Conservation (phyloP, 1,140 invertebrate species). For the Formica exsecta region DNA sequence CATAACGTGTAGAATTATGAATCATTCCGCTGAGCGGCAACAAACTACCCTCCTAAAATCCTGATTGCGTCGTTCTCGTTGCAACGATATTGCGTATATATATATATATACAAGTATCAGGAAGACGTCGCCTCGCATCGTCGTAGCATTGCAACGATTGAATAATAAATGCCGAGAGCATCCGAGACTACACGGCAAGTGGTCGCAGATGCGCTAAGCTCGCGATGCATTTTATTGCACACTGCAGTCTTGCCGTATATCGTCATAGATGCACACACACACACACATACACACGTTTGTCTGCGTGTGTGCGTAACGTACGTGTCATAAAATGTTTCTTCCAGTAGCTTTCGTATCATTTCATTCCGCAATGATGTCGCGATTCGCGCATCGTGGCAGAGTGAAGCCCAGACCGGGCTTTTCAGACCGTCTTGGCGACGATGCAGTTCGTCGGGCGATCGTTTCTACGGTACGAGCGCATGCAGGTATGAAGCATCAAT, state of each 20-base stretch:
- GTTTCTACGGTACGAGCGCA: not conserved
- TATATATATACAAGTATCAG: constrained; percentile 21
- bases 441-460: constrained; percentile 16
- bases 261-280: constrained; percentile 20
- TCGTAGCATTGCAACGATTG: constrained; percentile 72
- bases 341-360: constrained; percentile 56
- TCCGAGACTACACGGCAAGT: constrained; percentile 73
- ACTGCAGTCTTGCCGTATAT: constrained; percentile 72
- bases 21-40: not conserved
- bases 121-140: constrained; percentile 31
- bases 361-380: constrained; percentile 53
- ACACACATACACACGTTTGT: constrained; percentile 8
- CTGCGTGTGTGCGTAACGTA: constrained; percentile 37
- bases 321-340: constrained; percentile 66
- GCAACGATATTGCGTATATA: not conserved
- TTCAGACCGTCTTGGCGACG: not conserved
- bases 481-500: constrained; percentile 4
- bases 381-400: not conserved
- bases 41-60: constrained; percentile 38
- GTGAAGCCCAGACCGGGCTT: not conserved
- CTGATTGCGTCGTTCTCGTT: constrained; percentile 1
- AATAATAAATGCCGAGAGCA: constrained; percentile 81
- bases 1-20: not conserved
- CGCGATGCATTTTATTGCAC: constrained; percentile 81
- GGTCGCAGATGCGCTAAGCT: constrained; percentile 81